Evolutionary conservation across 2,888 invertebrate species (phyloP).

Genomic region (Tetragnatha montana): DNA sequence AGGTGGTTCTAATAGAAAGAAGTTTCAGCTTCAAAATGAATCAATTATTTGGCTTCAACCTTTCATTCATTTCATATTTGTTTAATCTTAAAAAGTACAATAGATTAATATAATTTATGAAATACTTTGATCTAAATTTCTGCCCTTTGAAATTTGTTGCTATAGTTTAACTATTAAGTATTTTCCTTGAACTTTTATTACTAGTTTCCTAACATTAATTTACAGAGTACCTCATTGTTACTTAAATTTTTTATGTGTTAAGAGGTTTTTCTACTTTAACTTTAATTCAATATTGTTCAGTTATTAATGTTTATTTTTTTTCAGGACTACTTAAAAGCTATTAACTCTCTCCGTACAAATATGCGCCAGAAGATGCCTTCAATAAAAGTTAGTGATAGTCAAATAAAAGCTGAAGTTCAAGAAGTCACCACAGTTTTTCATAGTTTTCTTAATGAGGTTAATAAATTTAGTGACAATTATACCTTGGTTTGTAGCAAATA

Average conservation of each 20-base stretch:
- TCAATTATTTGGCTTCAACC: background rate
- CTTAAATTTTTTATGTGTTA: background rate
- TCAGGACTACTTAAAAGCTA: slow-evolving; percentile 87
- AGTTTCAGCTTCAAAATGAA: background rate
- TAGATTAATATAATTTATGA: background rate
- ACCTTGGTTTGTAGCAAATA: slow-evolving; percentile 86
- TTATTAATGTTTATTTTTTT: slow-evolving; percentile 79
- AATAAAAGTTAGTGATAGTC: slow-evolving; percentile 84
- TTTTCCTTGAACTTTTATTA: background rate
- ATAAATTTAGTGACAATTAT: slow-evolving; percentile 87
- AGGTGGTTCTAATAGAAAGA: background rate
- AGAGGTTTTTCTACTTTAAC: background rate
- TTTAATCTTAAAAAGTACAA: background rate
- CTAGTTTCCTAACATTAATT: background rate
- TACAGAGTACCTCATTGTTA: background rate
- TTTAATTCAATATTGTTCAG: background rate
- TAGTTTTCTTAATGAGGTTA: slow-evolving; percentile 88
- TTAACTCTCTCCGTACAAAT: slow-evolving; percentile 91
- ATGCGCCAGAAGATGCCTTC: slow-evolving; percentile 85
- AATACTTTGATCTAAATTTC: background rate
- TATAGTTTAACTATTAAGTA: background rate
- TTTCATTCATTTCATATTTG: too few species aligned
- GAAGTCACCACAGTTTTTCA: slow-evolving; percentile 82
- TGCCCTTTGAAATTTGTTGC: too few species aligned
- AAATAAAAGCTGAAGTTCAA: slow-evolving; percentile 86